These are phyloP conservation scores for Macropodus opercularis DNA, from an alignment of 2,797 vertebrate genomes.

Conservation along the genomic window DNA sequence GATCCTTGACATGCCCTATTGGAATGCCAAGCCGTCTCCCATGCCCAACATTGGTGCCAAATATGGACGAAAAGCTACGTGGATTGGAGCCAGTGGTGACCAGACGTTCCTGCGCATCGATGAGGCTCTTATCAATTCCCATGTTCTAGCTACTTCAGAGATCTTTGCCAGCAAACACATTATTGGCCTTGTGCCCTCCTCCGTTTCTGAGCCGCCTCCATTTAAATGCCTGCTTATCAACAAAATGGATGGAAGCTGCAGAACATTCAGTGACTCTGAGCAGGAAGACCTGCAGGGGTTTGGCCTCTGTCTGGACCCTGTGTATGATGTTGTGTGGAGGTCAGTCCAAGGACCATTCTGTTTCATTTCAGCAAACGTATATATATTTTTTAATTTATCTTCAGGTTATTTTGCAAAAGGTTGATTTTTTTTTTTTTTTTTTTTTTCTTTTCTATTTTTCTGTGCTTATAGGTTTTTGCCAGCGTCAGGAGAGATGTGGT, in stretches of 20 bases:
- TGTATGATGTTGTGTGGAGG: constrained; percentile 99
- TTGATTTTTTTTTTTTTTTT: not conserved
- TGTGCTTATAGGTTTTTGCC: constrained; percentile 86
- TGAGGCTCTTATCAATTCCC: constrained; percentile 98
- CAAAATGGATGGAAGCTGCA: constrained; percentile 98
- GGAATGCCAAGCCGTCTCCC: constrained; percentile 97
- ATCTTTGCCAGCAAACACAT: constrained; percentile 99
- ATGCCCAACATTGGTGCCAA: constrained; percentile 99
- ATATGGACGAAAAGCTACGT: constrained; percentile 97
- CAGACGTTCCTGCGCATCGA: constrained; percentile 98
- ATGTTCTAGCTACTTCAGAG: constrained; percentile 96
- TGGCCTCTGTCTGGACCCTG: constrained; percentile 96
- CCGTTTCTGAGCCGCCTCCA: constrained; percentile 93
- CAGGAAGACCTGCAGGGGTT: constrained; percentile 98
- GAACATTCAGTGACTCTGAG: constrained; percentile 98
- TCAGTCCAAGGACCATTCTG: constrained; percentile 64
- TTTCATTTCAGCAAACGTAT: not conserved
- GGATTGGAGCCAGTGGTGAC: constrained; percentile 98
- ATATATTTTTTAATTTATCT: not conserved
- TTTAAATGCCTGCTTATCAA: constrained; percentile 99
- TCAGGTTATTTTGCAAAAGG: not conserved
- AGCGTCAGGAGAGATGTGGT: constrained; percentile 91
- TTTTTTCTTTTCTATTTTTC: not conserved
- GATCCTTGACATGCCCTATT: constrained; percentile 97
- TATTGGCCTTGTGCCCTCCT: constrained; percentile 97